Conservation (phyloP, 1,140 invertebrate species). For the Himalopsyche phryganea region DNA sequence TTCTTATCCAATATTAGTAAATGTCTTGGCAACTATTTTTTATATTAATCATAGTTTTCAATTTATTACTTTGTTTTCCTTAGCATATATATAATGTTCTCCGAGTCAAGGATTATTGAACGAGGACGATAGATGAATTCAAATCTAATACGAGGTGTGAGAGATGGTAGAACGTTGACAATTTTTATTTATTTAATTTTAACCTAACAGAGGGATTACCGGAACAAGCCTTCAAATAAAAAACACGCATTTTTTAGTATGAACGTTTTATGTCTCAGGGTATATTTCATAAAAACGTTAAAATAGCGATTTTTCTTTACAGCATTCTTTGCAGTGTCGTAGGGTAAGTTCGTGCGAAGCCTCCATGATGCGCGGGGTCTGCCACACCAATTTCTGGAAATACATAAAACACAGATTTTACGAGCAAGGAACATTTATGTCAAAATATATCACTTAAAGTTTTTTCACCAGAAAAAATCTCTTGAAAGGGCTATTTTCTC, state of each 20-base stretch:
- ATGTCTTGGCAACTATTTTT: too few relatives aligned
- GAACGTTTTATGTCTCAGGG: not conserved
- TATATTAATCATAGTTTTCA: too few relatives aligned
- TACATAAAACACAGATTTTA: conserved; percentile 18
- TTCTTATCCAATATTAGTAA: too few relatives aligned
- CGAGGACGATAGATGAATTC: too few relatives aligned
- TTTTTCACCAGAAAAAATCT: conserved; percentile 5
- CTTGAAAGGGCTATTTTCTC: not conserved
- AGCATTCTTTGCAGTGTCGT: not conserved
- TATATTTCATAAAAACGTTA: not conserved
- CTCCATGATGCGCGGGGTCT: not conserved
- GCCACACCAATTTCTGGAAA: conserved; percentile 11
- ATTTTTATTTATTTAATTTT: too few relatives aligned
- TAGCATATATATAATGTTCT: too few relatives aligned
- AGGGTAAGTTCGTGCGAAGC: not conserved
- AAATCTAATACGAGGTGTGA: too few relatives aligned
- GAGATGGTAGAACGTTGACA: too few relatives aligned
- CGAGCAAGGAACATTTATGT: conserved; percentile 11
- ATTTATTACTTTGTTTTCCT: too few relatives aligned
- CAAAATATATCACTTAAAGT: conserved; percentile 19
- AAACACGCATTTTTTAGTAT: not conserved
- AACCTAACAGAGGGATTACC: too few relatives aligned
- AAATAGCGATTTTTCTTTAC: not conserved
- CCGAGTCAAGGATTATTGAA: too few relatives aligned
- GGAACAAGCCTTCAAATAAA: not conserved